Base-by-base conservation (phyloP, 92 coral and sea anemone genomes). In the Palythoa grandis region DNA sequence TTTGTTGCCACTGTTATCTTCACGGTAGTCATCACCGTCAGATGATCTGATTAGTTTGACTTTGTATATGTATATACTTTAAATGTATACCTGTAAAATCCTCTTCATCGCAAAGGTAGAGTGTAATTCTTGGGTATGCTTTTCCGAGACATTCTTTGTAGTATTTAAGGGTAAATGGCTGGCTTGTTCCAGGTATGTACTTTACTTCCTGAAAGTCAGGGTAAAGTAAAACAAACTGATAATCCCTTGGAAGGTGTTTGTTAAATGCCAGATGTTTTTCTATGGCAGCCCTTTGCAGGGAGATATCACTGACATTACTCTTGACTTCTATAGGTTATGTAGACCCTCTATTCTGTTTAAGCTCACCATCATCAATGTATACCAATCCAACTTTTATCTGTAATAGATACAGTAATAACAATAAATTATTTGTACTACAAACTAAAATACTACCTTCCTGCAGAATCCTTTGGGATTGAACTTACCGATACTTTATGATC, bases 341-440 rank as follows among this genome's bases (percentile, higher is more conserved):
- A 79, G 84, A 79, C 68, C 84, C 84, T 52, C 83, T 78, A 50
- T 15, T 79, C 84, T 52, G 84, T 70, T 79, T 79, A 57, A 79
- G 84, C 50, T 79, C 72, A 79, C 84, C 84, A 79, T 79, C 70
- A 68, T 22, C 13, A 68, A 2, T 68, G 72, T 68, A 68, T 68
- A 68, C 72, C 39, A 68, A 68, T 68, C 72, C 72, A 68, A 68
- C 72, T 68, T 25, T 68, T 68, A 68, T n/a, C n/a, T n/a, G n/a
- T n/a, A n/a, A n/a, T n/a, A n/a, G n/a, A n/a, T n/a, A n/a, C n/a
- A n/a, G n/a, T n/a, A n/a, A n/a, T n/a, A n/a, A n/a, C n/a, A n/a
- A n/a, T n/a, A n/a, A n/a, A n/a, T n/a, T n/a, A n/a, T n/a, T n/a
- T n/a, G n/a, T n/a, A n/a, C n/a, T n/a, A n/a, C n/a, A n/a, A n/a